These are phyloP conservation scores for Eupithecia subfuscata DNA, from an alignment of 2,888 invertebrate species.

Conservation along the genomic window DNA sequence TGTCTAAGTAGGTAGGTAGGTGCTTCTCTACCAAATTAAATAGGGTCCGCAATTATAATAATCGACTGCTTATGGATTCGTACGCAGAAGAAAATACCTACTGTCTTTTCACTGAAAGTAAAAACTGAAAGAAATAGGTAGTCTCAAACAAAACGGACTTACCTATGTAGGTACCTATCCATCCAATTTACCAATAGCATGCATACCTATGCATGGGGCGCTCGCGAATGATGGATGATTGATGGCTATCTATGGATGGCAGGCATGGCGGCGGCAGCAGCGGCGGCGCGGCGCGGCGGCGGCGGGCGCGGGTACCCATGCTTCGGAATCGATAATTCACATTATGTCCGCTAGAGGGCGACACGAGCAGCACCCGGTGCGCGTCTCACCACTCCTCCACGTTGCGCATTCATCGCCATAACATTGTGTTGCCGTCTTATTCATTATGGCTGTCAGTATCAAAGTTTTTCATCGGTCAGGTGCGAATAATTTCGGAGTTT, in stretches of 20 bases:
- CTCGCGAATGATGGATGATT: background rate
- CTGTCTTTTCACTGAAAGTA: no score
- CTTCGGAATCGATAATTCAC: constrained; percentile 82
- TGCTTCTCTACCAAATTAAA: no score
- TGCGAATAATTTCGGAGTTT: background rate
- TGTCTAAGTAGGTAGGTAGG: no score
- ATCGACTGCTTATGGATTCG: no score
- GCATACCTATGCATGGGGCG: no score
- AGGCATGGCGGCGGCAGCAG: background rate
- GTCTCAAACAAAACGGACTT: no score
- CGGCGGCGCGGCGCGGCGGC: background rate
- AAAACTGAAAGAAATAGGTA: no score
- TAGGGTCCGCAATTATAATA: no score
- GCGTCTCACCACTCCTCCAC: constrained; percentile 81
- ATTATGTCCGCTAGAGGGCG: constrained; percentile 83
- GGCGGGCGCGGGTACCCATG: constrained; percentile 45
- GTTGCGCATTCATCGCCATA: constrained; percentile 73
- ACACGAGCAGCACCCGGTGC: constrained; percentile 67
- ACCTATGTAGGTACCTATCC: no score
- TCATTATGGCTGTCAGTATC: background rate
- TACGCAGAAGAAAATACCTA: no score
- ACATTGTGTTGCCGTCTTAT: constrained; percentile 67
- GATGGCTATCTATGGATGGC: constrained; percentile 18
- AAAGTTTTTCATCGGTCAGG: background rate
- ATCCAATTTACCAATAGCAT: constrained; percentile 1